Percentiles rank a stretch among this genome's conserved stretches.
Conservation (phyloP, 2,113 vertebrate genomes). For the Porphyrio hochstetteri region DNA sequence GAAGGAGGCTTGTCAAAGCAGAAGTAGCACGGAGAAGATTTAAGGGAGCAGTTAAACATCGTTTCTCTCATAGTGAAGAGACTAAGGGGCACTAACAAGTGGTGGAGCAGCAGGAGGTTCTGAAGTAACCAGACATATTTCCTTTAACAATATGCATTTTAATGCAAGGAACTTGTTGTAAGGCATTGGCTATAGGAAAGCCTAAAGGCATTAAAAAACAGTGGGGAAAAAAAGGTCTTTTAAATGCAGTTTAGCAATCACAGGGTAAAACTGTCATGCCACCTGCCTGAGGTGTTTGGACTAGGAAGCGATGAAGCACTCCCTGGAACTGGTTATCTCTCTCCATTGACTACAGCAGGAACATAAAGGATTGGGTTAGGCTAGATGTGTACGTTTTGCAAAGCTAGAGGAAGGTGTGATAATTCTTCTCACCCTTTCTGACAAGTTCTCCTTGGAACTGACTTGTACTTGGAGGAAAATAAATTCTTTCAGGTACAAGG, state of each 20-base stretch:
- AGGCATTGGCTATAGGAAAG: background rate
- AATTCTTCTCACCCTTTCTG: background rate
- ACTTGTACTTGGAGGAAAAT: background rate
- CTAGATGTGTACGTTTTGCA: background rate
- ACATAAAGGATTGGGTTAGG: background rate
- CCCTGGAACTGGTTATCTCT: background rate
- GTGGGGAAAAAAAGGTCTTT: background rate
- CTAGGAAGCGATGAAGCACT: background rate
- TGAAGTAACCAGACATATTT: background rate
- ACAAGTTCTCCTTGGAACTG: background rate
- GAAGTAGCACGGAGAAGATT: background rate
- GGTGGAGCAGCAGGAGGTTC: background rate
- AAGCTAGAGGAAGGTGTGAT: background rate
- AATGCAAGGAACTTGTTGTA: background rate
- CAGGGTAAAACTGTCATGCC: background rate
- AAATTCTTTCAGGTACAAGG: constrained; percentile 2
- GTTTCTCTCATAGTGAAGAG: background rate
- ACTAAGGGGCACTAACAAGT: background rate
- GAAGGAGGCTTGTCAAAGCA: background rate
- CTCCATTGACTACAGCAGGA: background rate
- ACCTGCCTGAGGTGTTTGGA: background rate
- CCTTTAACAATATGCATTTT: background rate
- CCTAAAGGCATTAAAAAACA: background rate
- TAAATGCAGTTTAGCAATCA: background rate
- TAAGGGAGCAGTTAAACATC: background rate